phyloP scores from a whole-genome alignment of 2,888 invertebrate species.

The Andrena praecox region DNA sequence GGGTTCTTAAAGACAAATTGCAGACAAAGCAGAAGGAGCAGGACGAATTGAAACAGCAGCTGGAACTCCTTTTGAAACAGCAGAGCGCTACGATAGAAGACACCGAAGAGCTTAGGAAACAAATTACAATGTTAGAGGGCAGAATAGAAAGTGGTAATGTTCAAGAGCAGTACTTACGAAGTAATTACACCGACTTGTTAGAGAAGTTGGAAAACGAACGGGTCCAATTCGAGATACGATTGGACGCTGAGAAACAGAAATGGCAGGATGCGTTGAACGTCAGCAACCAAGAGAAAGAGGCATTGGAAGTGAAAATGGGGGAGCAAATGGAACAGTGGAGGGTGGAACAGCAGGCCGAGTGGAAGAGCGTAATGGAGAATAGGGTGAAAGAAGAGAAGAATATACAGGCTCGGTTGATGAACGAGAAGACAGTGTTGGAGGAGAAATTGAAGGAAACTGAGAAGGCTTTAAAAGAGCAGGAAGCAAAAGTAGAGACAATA shows the following conservation, averaged over 20 bases:
- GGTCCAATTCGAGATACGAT: constrained; percentile 85
- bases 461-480: constrained; percentile 85
- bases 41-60: constrained; percentile 84
- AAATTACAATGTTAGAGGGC: constrained; percentile 85
- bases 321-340: constrained; percentile 85
- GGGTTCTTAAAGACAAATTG: constrained; percentile 85
- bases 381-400: constrained; percentile 85
- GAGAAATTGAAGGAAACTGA: constrained; percentile 82
- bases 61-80: constrained; percentile 84
- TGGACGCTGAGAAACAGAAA: constrained; percentile 86
- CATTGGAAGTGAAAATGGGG: constrained; percentile 85
- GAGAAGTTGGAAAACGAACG: constrained; percentile 86
- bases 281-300: constrained; percentile 84
- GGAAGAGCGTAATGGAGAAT: constrained; percentile 84
- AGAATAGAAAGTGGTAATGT: constrained; percentile 84
- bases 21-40: constrained; percentile 85
- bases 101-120: constrained; percentile 85
- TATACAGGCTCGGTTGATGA: constrained; percentile 78
- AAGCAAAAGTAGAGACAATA: constrained; percentile 74
- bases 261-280: constrained; percentile 86
- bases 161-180: constrained; percentile 83
- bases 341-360: constrained; percentile 84
- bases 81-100: constrained; percentile 86
- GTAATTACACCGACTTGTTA: constrained; percentile 85
- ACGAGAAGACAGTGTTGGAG: constrained; percentile 82